Evolutionary conservation across 2,113 vertebrate genomes (phyloP), one percentile per base, ranked within the genome.

Genomic region (Lophius piscatorius): DNA sequence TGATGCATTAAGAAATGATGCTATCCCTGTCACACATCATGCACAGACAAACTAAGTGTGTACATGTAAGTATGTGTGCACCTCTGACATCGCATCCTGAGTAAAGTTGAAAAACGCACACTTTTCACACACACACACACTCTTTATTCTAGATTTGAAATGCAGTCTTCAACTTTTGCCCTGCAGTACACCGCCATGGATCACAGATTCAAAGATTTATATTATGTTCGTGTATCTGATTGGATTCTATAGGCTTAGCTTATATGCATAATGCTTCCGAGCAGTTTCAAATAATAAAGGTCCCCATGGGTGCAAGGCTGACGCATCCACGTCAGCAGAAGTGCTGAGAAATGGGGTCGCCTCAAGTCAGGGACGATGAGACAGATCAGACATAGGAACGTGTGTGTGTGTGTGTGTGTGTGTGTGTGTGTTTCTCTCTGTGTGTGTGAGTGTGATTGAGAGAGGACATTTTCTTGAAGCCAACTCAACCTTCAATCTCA

Each of bases 241-340:
- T 87, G 71, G 48, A 87, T 85, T 88, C 83, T 76, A 74, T 77
- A 66, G 62, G 60, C 70, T 71, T 82, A 45, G 56, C 78, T 74
- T 87, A 60, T 59, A 84, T 83, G 78, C 64, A 80, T 78, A 81
- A 78, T 80, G 77, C 79, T 85, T 63, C n/a, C 69, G 62, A 80
- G 60, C 31, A 18, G 62, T 78, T 62, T 75, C 63, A 72, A 48
- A 63, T 65, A 78, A 74, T 45, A 45, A 73, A 71, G 47, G 35
- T 50, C 22, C 31, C 62, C 55, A 54, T 54, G 58, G 26, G 6
- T 57, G 71, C 64, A 74, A 55, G 40, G 39, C 57, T 17, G 31
- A 65, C 29, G 12, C 13, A 2, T 65, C 61, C 60, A 63, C 58
- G 67, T 83, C 63, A 75, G 80, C 67, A 74, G 72, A 69, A 57